Percentiles rank a stretch among this genome's conserved stretches.
phyloP scores from a whole-genome alignment of 2,113 vertebrate genomes.

The Dicentrarchus labrax region DNA sequence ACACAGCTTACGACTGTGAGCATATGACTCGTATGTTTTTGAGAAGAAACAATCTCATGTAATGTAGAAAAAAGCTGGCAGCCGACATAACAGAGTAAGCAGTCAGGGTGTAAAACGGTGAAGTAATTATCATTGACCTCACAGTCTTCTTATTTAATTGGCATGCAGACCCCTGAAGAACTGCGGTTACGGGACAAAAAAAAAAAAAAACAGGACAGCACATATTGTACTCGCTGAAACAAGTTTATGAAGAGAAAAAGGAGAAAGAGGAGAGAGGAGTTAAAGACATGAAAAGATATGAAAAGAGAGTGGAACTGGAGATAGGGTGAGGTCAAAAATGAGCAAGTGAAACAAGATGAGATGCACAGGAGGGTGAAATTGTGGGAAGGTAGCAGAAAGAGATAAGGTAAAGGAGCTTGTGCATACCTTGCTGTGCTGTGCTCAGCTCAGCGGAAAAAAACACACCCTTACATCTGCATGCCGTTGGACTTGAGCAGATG shows the following conservation, averaged over 20 bases:
- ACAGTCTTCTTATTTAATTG: conserved; percentile 63
- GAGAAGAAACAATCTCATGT: conserved; percentile 18
- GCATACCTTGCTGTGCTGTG: conserved; percentile 40
- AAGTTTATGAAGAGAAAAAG: background rate
- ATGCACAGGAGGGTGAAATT: conserved; percentile 34
- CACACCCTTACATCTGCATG: conserved; percentile 42
- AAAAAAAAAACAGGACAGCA: conserved; percentile 23
- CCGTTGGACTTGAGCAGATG: conserved; percentile 46
- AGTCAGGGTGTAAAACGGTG: conserved; percentile 21
- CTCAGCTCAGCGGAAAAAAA: conserved; percentile 29
- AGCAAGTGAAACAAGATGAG: conserved; percentile 1
- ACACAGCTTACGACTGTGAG: conserved; percentile 16
- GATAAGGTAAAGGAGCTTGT: conserved; percentile 9
- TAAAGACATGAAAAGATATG: background rate
- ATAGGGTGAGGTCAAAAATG: conserved; percentile 19
- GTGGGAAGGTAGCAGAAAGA: conserved; percentile 14
- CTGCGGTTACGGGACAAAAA: conserved; percentile 6
- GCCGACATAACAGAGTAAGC: background rate
- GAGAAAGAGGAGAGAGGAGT: background rate
- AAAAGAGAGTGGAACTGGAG: background rate
- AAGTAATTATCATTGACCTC: conserved; percentile 74
- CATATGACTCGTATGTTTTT: conserved; percentile 54
- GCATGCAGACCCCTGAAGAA: conserved; percentile 39
- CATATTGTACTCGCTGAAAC: conserved; percentile 12
- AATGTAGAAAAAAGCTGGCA: conserved; percentile 24